These are phyloP conservation scores for Epinephelus cyanopodus DNA, from an alignment of 2,113 vertebrate genomes.

Conservation along the genomic window DNA sequence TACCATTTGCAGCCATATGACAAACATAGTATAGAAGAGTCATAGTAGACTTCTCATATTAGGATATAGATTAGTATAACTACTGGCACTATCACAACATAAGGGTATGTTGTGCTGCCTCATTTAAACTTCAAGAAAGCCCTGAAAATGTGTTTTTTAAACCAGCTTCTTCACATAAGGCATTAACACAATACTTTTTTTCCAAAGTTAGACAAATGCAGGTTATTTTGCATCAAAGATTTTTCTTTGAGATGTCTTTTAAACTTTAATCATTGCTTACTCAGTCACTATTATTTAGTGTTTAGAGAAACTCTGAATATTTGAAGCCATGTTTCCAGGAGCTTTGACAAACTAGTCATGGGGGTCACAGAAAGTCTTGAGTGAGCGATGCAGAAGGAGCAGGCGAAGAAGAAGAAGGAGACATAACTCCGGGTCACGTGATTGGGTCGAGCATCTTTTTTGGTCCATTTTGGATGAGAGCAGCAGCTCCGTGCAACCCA, in stretches of 20 bases:
- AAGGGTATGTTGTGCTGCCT: neutral
- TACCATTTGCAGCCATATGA: neutral
- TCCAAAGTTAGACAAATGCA: no score
- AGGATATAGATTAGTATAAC: neutral
- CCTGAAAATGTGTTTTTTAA: no score
- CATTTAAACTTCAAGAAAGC: neutral
- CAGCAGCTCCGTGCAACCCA: constrained; percentile 36
- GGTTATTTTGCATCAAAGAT: no score
- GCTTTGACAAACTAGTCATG: no score
- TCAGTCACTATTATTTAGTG: no score
- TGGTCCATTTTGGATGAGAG: constrained; percentile 74
- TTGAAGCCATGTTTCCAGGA: no score
- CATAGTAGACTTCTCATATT: no score
- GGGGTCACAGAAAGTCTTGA: neutral
- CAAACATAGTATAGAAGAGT: neutral
- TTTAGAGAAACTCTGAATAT: no score
- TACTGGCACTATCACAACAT: neutral
- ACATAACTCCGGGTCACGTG: constrained; percentile 76
- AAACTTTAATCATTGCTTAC: no score
- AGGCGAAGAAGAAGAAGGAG: constrained; percentile 24
- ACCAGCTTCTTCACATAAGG: no score
- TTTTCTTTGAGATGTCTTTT: no score
- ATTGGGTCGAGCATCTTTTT: constrained; percentile 72
- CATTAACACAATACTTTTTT: no score
- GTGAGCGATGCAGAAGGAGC: neutral